Evolutionary conservation across 2,113 vertebrate species (phyloP).

Genomic region (Uropsilus gracilis): DNA sequence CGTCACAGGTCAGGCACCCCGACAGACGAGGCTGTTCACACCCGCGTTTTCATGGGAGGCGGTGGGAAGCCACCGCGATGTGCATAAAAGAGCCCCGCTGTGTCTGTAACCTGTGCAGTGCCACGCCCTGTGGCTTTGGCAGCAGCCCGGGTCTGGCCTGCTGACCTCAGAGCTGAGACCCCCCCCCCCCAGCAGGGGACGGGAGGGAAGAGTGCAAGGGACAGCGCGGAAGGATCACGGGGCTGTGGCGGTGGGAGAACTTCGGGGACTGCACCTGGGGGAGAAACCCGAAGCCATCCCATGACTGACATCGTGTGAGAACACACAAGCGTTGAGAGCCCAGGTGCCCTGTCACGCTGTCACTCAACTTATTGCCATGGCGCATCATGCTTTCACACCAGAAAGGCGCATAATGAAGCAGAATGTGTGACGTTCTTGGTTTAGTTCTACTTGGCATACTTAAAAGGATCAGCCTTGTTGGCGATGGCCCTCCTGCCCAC

Average conservation of each 20-base stretch:
- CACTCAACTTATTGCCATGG: background rate
- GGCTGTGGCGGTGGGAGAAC: too few relatives aligned
- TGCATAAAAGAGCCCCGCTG: background rate
- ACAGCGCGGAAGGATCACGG: too few relatives aligned
- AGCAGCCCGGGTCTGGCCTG: background rate
- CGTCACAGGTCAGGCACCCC: background rate
- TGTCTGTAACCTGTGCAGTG: background rate
- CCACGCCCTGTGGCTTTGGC: background rate
- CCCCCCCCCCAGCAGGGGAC: too few relatives aligned
- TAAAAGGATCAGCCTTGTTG: background rate
- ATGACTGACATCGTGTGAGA: too few relatives aligned
- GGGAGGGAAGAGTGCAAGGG: too few relatives aligned
- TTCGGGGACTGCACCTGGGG: too few relatives aligned
- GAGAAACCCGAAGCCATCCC: too few relatives aligned
- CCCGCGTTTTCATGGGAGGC: background rate
- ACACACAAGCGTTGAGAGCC: too few relatives aligned
- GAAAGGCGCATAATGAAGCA: background rate
- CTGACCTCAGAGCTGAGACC: too few relatives aligned
- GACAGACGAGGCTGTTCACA: background rate
- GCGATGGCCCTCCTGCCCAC: too few relatives aligned
- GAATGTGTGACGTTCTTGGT: background rate
- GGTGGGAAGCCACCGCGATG: background rate
- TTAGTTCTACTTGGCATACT: conserved; percentile 32
- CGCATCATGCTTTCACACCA: background rate
- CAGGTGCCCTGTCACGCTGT: background rate